Evolutionary conservation across 2,113 vertebrate species (phyloP).

Genomic region (Trogon melanurus): DNA sequence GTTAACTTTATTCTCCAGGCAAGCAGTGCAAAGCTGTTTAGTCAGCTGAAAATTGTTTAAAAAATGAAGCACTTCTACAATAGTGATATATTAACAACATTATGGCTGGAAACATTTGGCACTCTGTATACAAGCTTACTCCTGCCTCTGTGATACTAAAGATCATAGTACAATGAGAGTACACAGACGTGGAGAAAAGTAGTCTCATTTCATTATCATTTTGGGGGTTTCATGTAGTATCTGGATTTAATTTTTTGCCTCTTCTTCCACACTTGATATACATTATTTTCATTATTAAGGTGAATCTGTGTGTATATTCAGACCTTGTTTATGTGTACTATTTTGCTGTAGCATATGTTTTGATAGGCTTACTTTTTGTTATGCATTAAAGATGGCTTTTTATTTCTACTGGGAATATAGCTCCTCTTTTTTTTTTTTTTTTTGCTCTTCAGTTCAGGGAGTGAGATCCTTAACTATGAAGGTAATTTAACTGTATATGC

Average conservation of each 20-base stretch:
- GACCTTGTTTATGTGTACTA: neutral
- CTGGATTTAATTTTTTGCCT: neutral
- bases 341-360: rapidly evolving
- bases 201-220: neutral
- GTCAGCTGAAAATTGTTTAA: neutral
- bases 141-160: neutral
- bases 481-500: neutral
- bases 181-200: rapidly evolving
- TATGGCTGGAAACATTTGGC: neutral
- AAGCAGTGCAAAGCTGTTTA: neutral
- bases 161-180: neutral
- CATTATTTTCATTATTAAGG: neutral
- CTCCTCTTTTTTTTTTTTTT: neutral
- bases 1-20: neutral
- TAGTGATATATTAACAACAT: neutral
- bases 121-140: neutral
- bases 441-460: neutral
- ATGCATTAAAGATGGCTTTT: rapidly evolving
- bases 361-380: neutral
- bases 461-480: neutral
- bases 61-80: neutral
- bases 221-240: neutral
- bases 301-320: neutral
- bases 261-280: neutral
- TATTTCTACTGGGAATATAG: neutral